Conservation (phyloP, 2,888 invertebrate species). For the Melieria picta region DNA sequence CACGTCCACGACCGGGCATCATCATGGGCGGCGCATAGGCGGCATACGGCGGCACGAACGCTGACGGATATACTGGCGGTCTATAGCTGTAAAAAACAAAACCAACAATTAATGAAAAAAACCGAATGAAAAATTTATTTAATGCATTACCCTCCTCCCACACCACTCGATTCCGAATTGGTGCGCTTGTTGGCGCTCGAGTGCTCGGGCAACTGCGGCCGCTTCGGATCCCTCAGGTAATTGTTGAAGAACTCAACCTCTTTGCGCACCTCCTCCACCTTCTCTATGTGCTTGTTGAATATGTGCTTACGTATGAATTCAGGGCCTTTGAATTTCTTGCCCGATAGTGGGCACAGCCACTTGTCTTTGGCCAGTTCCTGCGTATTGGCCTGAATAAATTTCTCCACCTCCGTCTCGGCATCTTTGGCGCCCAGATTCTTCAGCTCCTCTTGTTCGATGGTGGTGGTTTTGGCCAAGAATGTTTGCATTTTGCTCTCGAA, state of each 20-base stretch:
- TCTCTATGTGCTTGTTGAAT: conserved; percentile 96
- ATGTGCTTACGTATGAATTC: conserved; percentile 99
- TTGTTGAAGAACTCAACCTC: conserved; percentile 99
- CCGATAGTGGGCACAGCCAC: conserved; percentile 98
- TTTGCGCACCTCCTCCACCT: conserved; percentile 95
- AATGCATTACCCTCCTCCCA: conserved; percentile 37
- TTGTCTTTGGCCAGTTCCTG: conserved; percentile 98
- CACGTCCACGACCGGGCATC: conserved; percentile 65
- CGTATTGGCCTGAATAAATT: conserved; percentile 94
- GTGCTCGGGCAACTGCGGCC: conserved; percentile 93
- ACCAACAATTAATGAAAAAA: background rate
- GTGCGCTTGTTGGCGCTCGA: conserved; percentile 67
- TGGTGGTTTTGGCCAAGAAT: conserved; percentile 82
- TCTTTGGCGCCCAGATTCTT: conserved; percentile 86
- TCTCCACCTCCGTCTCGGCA: conserved; percentile 75
- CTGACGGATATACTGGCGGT: conserved; percentile 61
- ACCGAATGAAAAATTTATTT: background rate
- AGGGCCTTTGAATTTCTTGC: conserved; percentile 98
- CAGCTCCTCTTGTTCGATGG: conserved; percentile 81
- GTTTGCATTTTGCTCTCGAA: conserved; percentile 93
- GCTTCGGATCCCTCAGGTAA: conserved; percentile 91
- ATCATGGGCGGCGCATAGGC: conserved; percentile 69
- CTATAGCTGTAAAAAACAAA: conserved; percentile 53
- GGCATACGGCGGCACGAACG: conserved; percentile 66
- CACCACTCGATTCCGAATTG: conserved; percentile 55